These are phyloP conservation scores for Lasioglossum pauxillum DNA, from an alignment of 2,888 invertebrate species.

Conservation along the genomic window DNA sequence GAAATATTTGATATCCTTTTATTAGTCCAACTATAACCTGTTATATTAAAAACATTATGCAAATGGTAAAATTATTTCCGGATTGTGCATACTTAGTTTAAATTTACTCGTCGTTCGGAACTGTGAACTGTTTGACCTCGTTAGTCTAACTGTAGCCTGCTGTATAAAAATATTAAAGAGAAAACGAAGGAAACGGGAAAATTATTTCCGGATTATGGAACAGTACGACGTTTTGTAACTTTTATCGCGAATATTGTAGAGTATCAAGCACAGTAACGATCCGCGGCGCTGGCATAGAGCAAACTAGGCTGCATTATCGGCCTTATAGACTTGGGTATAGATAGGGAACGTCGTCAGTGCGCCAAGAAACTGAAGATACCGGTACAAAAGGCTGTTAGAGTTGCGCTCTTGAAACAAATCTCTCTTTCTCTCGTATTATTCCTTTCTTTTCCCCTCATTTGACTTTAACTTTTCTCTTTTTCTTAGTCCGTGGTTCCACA, in stretches of 20 bases:
- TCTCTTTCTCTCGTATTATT: conserved; percentile 15
- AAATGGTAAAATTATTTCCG: background rate
- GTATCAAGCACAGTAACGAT: conserved; percentile 52
- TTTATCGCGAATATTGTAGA: conserved; percentile 63
- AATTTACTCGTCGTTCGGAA: background rate
- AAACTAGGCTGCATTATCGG: conserved; percentile 67
- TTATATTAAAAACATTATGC: background rate
- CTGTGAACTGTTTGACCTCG: background rate
- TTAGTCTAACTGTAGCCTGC: background rate
- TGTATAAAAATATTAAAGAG: background rate
- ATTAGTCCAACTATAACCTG: background rate
- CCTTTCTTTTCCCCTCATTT: conserved; percentile 14
- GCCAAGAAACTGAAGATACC: conserved; percentile 37
- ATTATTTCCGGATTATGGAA: conserved; percentile 17
- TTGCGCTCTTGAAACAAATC: conserved; percentile 49
- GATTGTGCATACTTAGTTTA: background rate
- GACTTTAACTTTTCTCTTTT: conserved; percentile 42
- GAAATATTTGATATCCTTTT: background rate
- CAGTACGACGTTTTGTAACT: conserved; percentile 40
- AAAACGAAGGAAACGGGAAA: conserved; percentile 36
- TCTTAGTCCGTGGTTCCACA: conserved; percentile 12
- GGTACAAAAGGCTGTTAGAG: conserved; percentile 31
- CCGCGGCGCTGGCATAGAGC: conserved; percentile 43
- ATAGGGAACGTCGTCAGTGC: conserved; percentile 45
- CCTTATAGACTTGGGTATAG: conserved; percentile 58